These are phyloP conservation scores for Dendrolimus punctatus DNA, from an alignment of 1,140 invertebrate species.

Conservation along the genomic window DNA sequence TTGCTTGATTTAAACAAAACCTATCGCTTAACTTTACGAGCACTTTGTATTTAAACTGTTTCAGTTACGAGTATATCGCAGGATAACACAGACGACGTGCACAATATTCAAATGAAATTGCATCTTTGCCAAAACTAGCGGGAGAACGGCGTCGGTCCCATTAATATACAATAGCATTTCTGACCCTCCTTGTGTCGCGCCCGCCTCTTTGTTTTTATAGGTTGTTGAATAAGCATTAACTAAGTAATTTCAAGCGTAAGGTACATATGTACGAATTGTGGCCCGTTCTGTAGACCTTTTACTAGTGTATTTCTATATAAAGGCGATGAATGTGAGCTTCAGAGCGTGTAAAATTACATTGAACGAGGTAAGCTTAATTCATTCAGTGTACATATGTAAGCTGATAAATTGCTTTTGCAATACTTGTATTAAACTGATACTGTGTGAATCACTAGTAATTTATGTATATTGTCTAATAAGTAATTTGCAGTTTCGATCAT, in stretches of 20 bases:
- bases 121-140: constrained; percentile 71
- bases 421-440: too few species aligned
- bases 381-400: too few species aligned
- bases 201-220: constrained; percentile 60
- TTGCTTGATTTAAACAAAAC: constrained; percentile 1
- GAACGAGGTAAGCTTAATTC: too few species aligned
- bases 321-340: too few species aligned
- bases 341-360: too few species aligned
- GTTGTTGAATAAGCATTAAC: constrained; percentile 48
- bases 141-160: constrained; percentile 58
- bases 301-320: too few species aligned
- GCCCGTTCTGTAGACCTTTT: background rate
- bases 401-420: too few species aligned
- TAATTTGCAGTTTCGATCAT: too few species aligned
- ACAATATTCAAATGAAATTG: constrained; percentile 71
- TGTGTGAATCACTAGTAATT: too few species aligned
- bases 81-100: constrained; percentile 57
- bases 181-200: constrained; percentile 49
- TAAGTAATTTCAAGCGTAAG: constrained; percentile 36
- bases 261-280: constrained; percentile 26
- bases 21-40: constrained; percentile 48
- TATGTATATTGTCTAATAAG: too few species aligned
- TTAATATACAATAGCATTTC: constrained; percentile 66
- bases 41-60: constrained; percentile 67
- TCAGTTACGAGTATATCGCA: constrained; percentile 50